Evolutionary conservation across 1,140 invertebrate genomes (phyloP), one percentile per base, ranked within the genome.

Genomic region (Scaptomyza pallida): DNA sequence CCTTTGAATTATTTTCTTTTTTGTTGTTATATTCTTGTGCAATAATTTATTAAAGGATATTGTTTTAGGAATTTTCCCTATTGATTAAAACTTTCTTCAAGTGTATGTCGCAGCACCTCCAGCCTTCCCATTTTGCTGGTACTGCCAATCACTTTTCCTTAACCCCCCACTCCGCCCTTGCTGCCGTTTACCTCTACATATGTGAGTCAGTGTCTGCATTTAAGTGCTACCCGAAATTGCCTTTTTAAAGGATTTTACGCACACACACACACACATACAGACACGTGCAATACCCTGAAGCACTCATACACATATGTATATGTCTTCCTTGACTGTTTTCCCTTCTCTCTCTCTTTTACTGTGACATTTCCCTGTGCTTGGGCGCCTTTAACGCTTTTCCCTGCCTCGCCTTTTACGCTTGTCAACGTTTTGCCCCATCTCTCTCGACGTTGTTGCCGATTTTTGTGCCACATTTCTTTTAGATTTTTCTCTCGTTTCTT

Each of bases 191-290:
- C 15, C 16, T 23, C 13, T 37, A 37, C 21, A 16, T 35, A 17
- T 26, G 47, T 45, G 23, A n/a, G 61, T 33, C 30, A 43, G 63
- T 81, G 81, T 86, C 81, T 86, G 81, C 81, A 88, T 86, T 88
- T 88, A 86, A 85, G 81, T 85, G 81, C 81, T 88, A 81, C 65
- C 64, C 82, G 65, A 86, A 86, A 88, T 86, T 88, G 82, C 81
- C 82, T 88, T 86, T 86, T 86, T 88, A 86, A 86, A 86, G 82
- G 81, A 88, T 86, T 86, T 86, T 48, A 85, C 72, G 55, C 72
- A 68, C 63, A 75, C 62, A 74, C 21, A 52, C 48, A 41, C 54
- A 57, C 37, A 45, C 43, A 45, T 13, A 33, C 13, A 45, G 15
- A 15, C 9, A 33, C 30, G 15, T 15, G 9, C 43, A 30, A 47